phyloP scores from a whole-genome alignment of 2,797 vertebrate genomes.

The Chelonia mydas region DNA sequence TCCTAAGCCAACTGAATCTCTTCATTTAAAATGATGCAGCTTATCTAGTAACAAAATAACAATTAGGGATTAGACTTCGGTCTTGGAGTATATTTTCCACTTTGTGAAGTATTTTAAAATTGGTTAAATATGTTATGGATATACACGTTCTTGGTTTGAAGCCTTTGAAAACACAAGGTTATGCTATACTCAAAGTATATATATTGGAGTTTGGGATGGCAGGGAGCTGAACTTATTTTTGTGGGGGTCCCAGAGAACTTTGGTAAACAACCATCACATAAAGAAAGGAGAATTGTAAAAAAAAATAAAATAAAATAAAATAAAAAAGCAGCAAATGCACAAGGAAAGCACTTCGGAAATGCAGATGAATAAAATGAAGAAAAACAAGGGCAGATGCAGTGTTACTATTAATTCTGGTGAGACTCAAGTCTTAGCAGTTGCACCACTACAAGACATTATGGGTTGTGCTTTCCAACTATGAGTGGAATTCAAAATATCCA shows the following conservation, averaged over 20 bases:
- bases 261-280: neutral
- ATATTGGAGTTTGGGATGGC: fast-evolving
- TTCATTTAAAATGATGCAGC: neutral
- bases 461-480: neutral
- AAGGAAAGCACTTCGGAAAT: neutral
- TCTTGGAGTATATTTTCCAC: neutral
- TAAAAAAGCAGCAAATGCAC: neutral
- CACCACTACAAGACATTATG: neutral
- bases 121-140: neutral
- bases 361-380: neutral
- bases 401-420: neutral
- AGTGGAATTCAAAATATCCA: neutral
- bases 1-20: neutral
- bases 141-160: neutral
- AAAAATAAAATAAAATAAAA: neutral
- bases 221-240: fast-evolving
- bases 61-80: neutral
- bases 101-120: neutral
- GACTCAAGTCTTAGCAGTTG: neutral
- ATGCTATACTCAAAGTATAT: neutral
- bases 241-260: neutral
- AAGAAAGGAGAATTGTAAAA: neutral
- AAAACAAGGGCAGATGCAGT: neutral
- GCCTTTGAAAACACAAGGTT: neutral
- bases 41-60: neutral